phyloP scores from a whole-genome alignment of 1,140 invertebrate genomes.

The Platyura marginata region DNA sequence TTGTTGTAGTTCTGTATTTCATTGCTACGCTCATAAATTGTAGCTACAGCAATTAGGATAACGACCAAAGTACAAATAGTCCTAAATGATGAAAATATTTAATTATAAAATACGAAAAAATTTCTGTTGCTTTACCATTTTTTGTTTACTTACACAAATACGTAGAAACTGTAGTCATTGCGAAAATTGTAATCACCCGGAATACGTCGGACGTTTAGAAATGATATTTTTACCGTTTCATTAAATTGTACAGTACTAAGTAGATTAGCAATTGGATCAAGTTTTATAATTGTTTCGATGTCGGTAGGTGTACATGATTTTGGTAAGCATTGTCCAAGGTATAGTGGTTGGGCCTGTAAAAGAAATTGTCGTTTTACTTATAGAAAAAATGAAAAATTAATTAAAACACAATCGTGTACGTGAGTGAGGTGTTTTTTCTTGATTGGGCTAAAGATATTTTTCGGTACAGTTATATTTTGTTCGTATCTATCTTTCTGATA shows the following conservation, averaged over 20 bases:
- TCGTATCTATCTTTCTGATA: too few relatives aligned
- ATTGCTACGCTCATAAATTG: not conserved
- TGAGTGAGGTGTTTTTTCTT: too few relatives aligned
- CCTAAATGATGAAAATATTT: not conserved
- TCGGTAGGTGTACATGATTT: conserved; percentile 39
- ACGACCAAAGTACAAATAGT: not conserved
- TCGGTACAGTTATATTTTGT: too few relatives aligned
- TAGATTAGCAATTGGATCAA: conserved; percentile 28
- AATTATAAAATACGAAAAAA: too few relatives aligned
- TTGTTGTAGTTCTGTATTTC: not conserved
- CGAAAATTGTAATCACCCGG: conserved; percentile 47
- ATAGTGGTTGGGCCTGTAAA: conserved; percentile 18
- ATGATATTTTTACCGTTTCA: conserved; percentile 16
- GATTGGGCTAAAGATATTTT: too few relatives aligned
- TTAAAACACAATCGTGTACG: too few relatives aligned
- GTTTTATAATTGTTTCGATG: conserved; percentile 34
- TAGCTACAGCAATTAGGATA: not conserved
- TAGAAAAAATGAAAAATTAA: too few relatives aligned
- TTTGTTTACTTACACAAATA: conserved; percentile 43
- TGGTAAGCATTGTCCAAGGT: conserved; percentile 55
- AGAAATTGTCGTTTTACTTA: too few relatives aligned
- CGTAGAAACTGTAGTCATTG: conserved; percentile 46
- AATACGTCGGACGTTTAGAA: conserved; percentile 44
- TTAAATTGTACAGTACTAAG: conserved; percentile 17
- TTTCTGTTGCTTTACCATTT: conserved; percentile 3